A percentile compares a stretch with the other conserved stretches of the same genome.
phyloP scores from a whole-genome alignment of 2,797 vertebrate species.

The Rhinichthys osculus region DNA sequence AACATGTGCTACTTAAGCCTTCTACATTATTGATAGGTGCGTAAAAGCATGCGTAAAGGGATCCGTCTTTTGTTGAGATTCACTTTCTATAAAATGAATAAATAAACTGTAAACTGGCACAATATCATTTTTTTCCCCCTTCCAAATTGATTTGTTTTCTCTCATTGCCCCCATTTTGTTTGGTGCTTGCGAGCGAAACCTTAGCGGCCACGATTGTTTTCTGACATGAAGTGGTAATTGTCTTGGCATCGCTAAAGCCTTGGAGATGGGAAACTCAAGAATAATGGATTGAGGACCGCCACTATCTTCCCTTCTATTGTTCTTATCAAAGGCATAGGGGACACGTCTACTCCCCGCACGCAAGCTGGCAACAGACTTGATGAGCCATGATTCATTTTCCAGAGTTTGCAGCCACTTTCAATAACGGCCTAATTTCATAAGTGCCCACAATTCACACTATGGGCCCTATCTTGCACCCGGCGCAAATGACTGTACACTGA shows the following conservation, averaged over 20 bases:
- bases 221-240: slow-evolving; percentile 48
- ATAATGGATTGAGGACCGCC: slow-evolving; percentile 43
- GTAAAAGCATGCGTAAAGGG: not conserved
- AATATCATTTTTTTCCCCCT: slow-evolving; percentile 12
- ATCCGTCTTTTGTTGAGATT: slow-evolving; percentile 11
- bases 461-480: too few relatives aligned
- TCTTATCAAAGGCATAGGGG: slow-evolving; percentile 45
- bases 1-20: slow-evolving; percentile 19
- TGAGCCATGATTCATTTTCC: slow-evolving; percentile 55
- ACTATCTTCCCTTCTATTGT: slow-evolving; percentile 44
- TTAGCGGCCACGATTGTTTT: slow-evolving; percentile 36
- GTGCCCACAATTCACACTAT: slow-evolving; percentile 33
- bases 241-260: slow-evolving; percentile 47
- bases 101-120: slow-evolving; percentile 30
- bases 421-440: slow-evolving; percentile 48
- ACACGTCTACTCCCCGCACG: slow-evolving; percentile 26
- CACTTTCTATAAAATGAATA: slow-evolving; percentile 14
- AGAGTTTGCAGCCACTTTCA: slow-evolving; percentile 53
- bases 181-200: slow-evolving; percentile 37
- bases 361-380: slow-evolving; percentile 43
- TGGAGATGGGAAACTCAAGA: slow-evolving; percentile 41
- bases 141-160: slow-evolving; percentile 44
- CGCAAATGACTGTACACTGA: too few relatives aligned
- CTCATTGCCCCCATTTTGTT: slow-evolving; percentile 48
- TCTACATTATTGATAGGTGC: slow-evolving; percentile 34